A percentile compares a stretch with the other conserved stretches of the same genome.
Evolutionary conservation across 2,797 vertebrate genomes (phyloP).

Genomic region (Phrynocephalus forsythii): DNA sequence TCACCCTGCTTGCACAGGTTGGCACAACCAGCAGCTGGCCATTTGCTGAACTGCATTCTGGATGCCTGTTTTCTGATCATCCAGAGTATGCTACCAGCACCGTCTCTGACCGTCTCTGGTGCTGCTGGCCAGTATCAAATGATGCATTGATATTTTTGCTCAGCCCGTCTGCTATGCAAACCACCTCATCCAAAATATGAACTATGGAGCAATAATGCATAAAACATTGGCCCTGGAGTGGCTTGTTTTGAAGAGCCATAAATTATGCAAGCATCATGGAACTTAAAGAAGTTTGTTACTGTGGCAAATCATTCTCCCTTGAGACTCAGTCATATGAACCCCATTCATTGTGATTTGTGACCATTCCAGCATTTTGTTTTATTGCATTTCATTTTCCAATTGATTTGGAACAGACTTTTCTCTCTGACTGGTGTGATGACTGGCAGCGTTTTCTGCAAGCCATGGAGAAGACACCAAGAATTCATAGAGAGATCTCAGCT

Average conservation of each 20-base stretch:
- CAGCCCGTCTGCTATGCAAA: constrained; percentile 20
- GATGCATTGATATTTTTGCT: background rate
- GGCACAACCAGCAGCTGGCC: background rate
- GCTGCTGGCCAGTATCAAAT: background rate
- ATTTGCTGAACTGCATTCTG: background rate
- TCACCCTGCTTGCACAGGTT: background rate
- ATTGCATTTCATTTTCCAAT: background rate
- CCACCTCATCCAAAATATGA: constrained; percentile 14
- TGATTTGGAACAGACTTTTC: background rate
- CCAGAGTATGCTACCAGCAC: background rate
- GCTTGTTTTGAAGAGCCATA: constrained; percentile 13
- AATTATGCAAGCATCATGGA: constrained; percentile 31
- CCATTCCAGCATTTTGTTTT: background rate
- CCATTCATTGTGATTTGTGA: constrained; percentile 37
- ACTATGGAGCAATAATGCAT: constrained; percentile 32
- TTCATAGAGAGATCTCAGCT: too few relatives aligned
- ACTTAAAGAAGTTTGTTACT: constrained; percentile 47
- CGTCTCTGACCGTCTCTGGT: background rate
- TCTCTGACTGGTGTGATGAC: constrained; percentile 25
- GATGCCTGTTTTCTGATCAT: rapidly evolving
- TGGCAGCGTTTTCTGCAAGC: constrained; percentile 19
- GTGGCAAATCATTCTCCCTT: constrained; percentile 7
- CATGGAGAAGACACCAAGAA: background rate
- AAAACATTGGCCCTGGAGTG: constrained; percentile 24
- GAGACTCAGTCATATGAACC: background rate